These are phyloP conservation scores for Xiphorhynchus elegans DNA, from an alignment of 2,113 vertebrate species.

Conservation along the genomic window DNA sequence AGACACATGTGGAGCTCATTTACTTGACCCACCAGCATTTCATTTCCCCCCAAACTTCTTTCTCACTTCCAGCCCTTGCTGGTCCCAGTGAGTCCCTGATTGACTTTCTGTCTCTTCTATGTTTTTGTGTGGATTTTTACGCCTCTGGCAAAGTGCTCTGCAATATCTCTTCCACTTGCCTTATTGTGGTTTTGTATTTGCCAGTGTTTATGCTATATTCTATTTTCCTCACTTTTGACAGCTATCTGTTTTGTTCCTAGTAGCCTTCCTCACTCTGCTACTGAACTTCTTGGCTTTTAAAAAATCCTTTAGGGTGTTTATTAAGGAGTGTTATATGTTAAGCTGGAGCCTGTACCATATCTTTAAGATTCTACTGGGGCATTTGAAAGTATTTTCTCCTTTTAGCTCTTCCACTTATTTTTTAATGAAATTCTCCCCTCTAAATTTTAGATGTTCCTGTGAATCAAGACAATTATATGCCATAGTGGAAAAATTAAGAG, in stretches of 20 bases:
- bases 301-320: slow-evolving; percentile 10
- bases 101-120: neutral
- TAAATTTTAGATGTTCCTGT: neutral
- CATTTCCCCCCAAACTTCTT: neutral
- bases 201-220: neutral
- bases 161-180: neutral
- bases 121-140: neutral
- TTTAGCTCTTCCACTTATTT: neutral
- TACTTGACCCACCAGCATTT: neutral
- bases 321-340: neutral
- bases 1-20: neutral
- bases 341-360: neutral
- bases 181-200: neutral
- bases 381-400: neutral
- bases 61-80: neutral
- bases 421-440: neutral
- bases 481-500: neutral
- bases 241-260: neutral
- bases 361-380: neutral
- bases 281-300: neutral
- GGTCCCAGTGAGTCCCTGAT: neutral
- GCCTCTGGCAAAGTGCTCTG: slow-evolving; percentile 15
- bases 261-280: neutral
- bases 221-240: neutral
- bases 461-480: neutral